These are phyloP conservation scores for Heliconius aoede DNA, from an alignment of 2,888 invertebrate species.

Conservation along the genomic window DNA sequence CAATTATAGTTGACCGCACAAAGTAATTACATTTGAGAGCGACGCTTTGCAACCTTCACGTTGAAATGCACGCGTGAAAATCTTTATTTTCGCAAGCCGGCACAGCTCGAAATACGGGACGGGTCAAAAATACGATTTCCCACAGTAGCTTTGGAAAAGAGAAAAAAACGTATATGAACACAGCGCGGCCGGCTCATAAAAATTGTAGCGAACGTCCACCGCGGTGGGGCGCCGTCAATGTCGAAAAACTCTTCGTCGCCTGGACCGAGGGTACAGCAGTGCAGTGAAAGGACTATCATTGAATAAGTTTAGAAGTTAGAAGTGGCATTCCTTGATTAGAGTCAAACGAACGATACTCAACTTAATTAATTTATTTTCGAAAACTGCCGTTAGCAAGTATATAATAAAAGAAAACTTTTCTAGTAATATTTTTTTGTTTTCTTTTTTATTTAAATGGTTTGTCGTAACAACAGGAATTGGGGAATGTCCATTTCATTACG, in stretches of 20 bases:
- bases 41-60: constrained; percentile 38
- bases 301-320: constrained; percentile 15
- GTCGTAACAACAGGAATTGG: no score
- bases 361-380: no score
- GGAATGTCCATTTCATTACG: no score
- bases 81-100: constrained; percentile 49
- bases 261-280: background rate
- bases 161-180: constrained; percentile 53
- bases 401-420: no score
- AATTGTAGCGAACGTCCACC: constrained; percentile 65
- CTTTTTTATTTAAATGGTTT: no score
- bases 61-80: constrained; percentile 45
- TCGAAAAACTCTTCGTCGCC: constrained; percentile 55
- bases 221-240: constrained; percentile 58
- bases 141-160: constrained; percentile 60
- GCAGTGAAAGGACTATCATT: constrained; percentile 7
- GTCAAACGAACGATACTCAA: background rate
- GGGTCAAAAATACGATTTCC: constrained; percentile 68
- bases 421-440: no score
- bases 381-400: no score
- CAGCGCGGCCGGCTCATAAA: constrained; percentile 70
- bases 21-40: constrained; percentile 46
- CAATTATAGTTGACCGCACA: constrained; percentile 42
- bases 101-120: constrained; percentile 64
- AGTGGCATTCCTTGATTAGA: no score